Evolutionary conservation across 2,888 invertebrate species (phyloP), one percentile per base, ranked within the genome.

Genomic region (Coleophora flavipennella): DNA sequence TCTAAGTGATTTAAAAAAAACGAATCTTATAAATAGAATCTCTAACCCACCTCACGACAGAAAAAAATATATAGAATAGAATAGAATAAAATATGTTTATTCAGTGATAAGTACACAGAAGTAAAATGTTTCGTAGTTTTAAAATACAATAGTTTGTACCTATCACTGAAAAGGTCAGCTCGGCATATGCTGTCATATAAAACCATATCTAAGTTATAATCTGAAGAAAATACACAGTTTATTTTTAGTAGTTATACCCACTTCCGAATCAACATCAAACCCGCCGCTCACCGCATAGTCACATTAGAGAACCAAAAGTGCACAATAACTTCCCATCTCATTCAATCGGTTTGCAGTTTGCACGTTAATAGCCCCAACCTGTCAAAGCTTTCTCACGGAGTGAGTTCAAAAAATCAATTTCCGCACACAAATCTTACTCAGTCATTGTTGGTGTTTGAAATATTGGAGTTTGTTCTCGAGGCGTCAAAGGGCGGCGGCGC

Each of bases 391-490:
- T 81, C 80, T 74, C 80, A 78, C 77, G 77, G 58, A 58, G 49
- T 45, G 44, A 44, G 55, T 60, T 68, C 62, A 77, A 83, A 83
- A 83, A 81, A 80, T 75, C 81, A 77, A 83, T 83, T 81, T 84
- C 84, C 83, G 84, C 81, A 83, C 78, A 83, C 81, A 81, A 83
- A 80, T 81, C 73, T 75, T 67, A 62, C 72, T 49, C 50, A 54
- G 78, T 81, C 81, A 83, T 84, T 84, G 84, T 83, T 71, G 74
- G 59, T 54, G 59, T 68, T 72, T 78, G 74, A 81, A 73, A 74
- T 81, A 81, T 79, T 72, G 67, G 50, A 65, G 62, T 62, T 66
- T 62, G 64, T 61, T 60, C 59, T 58, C 50, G 54, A 61, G 49
- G 55, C 60, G 51, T 58, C 59, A 69, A 70, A 67, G 57, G 64